Evolutionary conservation across 2,113 vertebrate species (phyloP), one percentile per base, ranked within the genome.

Genomic region (Phrynosoma platyrhinos): DNA sequence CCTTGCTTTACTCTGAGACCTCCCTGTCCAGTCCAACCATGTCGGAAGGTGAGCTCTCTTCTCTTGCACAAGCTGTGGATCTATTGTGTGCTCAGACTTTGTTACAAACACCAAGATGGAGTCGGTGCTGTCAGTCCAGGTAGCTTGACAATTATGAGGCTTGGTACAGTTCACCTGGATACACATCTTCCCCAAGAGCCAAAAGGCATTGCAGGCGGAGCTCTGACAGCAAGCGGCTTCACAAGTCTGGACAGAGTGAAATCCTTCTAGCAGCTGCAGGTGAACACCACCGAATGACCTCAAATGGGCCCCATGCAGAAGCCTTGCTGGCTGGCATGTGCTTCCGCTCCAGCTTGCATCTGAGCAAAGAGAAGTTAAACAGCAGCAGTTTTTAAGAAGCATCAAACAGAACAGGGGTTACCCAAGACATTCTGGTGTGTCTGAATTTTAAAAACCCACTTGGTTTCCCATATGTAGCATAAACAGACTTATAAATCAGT

Each of bases 151-250:
- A 10, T 0, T 75, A 55, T 90, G 93, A 87, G 96, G 94, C 69
- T 82, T 2, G 2, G 90, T 94, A 93, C 97, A 98, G 91, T 96
- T 93, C 83, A 97, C 95, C 82, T 96, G 96, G 92, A 97, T 93
- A 89, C 97, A 98, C 76, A 92, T 92, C 18, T 93, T 96, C 85
- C 93, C 95, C 91, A 96, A 87, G 90, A 97, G 95, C 97, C 97
- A 98, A 89, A 97, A 96, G 76, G 92, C 96, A 93, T 96, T 95
- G 84, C 97, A 98, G 52, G 91, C 72, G 78, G 94, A 91, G 80
- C 68, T 93, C 91, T 86, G 96, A 94, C 97, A 98, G 94, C 97
- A 98, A 77, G 95, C 86, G 36, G 88, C 25, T 92, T 95, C 96
- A 89, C 97, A 98, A 80, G 96, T 94, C 75, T 68, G 85, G n/a